phyloP scores from a whole-genome alignment of 1,140 invertebrate genomes.

The Lasioglossum albipes region DNA sequence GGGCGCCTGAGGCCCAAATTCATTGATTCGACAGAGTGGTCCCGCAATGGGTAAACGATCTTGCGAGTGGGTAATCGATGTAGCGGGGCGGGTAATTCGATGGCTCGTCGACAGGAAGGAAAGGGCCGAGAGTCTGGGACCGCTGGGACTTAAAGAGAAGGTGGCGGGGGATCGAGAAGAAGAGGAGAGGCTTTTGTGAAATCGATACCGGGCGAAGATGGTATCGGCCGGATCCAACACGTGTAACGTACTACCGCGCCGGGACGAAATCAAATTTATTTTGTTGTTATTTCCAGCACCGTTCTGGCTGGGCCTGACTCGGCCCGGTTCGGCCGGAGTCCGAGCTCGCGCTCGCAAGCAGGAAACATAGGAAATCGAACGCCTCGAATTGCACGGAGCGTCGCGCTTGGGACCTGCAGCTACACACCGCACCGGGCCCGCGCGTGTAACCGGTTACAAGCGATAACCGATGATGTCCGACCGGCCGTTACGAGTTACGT shows the following conservation, averaged over 20 bases:
- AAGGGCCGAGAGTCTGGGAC: conserved; percentile 34
- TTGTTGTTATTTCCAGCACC: conserved; percentile 66
- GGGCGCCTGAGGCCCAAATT: too few species aligned
- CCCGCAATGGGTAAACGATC: neutral
- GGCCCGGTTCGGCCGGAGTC: too few species aligned
- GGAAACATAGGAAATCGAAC: conserved; percentile 61
- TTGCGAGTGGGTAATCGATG: neutral
- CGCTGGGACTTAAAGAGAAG: neutral
- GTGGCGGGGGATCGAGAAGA: conserved; percentile 5
- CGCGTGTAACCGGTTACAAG: conserved; percentile 38
- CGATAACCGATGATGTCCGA: conserved; percentile 42
- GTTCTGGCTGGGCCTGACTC: too few species aligned
- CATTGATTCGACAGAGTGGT: too few species aligned
- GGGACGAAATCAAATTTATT: conserved; percentile 75
- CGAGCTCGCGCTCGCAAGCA: neutral
- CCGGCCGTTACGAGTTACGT: conserved; percentile 28
- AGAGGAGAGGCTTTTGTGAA: conserved; percentile 74
- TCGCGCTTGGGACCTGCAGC: neutral
- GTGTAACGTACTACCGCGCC: conserved; percentile 78
- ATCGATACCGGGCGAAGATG: conserved; percentile 77
- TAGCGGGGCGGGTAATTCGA: conserved; percentile 51
- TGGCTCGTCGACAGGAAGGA: conserved; percentile 59
- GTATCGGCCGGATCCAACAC: conserved; percentile 77
- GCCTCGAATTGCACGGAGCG: conserved; percentile 19
- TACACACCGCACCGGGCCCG: neutral